Evolutionary conservation across 2,113 vertebrate genomes (phyloP).

Genomic region (Acrocephalus kingi): DNA sequence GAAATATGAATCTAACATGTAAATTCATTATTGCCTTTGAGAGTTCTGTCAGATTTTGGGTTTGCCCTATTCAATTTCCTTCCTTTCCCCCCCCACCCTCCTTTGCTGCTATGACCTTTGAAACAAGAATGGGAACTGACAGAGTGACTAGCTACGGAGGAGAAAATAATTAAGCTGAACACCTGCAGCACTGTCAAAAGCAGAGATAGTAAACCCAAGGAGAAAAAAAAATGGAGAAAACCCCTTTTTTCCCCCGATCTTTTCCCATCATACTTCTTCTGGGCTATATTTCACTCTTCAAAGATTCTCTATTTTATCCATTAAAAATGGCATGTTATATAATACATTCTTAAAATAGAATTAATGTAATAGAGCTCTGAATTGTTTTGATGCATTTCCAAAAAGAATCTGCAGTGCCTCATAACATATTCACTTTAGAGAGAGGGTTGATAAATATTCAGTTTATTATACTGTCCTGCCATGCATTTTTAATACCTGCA

Average conservation of each 20-base stretch:
- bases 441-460: background rate
- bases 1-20: background rate
- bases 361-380: background rate
- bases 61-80: background rate
- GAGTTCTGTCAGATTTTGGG: background rate
- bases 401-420: background rate
- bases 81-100: background rate
- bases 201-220: background rate
- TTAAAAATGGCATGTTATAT: background rate
- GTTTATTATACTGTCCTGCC: background rate
- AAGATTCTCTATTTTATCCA: background rate
- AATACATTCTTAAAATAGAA: background rate
- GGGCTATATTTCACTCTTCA: background rate
- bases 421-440: background rate
- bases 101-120: background rate
- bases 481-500: slow-evolving; percentile 12
- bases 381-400: background rate
- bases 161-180: background rate
- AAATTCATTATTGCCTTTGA: background rate
- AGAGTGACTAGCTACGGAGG: background rate
- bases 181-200: background rate
- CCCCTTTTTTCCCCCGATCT: background rate
- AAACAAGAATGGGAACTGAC: background rate
- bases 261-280: background rate
- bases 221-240: background rate